A percentile compares a stretch with the other conserved stretches of the same genome.
Evolutionary conservation across 2,113 vertebrate genomes (phyloP).

Genomic region (Nesoenas mayeri): DNA sequence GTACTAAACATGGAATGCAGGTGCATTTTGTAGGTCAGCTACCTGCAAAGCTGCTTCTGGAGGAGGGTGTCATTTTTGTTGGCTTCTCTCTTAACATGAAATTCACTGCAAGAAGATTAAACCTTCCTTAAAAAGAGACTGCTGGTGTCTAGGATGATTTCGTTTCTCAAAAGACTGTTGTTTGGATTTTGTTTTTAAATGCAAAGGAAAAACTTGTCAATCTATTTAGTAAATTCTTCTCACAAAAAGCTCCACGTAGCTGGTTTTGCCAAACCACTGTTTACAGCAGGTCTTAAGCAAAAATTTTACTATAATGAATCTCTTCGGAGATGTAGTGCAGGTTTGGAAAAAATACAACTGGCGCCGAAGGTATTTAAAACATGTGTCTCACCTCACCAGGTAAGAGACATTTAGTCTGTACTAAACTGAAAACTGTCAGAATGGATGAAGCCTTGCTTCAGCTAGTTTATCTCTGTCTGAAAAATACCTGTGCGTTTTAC

Average conservation of each 20-base stretch:
- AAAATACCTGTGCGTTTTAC: background rate
- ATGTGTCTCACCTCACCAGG: background rate
- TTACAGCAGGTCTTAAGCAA: background rate
- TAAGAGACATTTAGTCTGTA: background rate
- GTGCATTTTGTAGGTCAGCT: constrained; percentile 1
- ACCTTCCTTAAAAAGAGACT: background rate
- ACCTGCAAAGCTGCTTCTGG: background rate
- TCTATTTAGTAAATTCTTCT: background rate
- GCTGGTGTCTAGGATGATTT: background rate
- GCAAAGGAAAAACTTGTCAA: background rate
- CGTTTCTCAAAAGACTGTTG: background rate
- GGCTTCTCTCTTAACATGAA: background rate
- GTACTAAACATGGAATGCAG: constrained; percentile 13
- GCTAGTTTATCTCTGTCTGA: background rate
- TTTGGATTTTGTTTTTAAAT: background rate
- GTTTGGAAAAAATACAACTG: background rate
- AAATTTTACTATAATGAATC: background rate
- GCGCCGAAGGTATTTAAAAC: background rate
- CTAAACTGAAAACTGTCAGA: background rate
- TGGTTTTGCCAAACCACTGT: background rate
- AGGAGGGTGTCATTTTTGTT: background rate
- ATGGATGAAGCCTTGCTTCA: background rate
- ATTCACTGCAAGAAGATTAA: background rate
- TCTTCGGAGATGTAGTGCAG: background rate
- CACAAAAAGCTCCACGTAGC: background rate